These are phyloP conservation scores for Helicorthomorpha holstii DNA, from an alignment of 1,140 invertebrate genomes.

Conservation along the genomic window DNA sequence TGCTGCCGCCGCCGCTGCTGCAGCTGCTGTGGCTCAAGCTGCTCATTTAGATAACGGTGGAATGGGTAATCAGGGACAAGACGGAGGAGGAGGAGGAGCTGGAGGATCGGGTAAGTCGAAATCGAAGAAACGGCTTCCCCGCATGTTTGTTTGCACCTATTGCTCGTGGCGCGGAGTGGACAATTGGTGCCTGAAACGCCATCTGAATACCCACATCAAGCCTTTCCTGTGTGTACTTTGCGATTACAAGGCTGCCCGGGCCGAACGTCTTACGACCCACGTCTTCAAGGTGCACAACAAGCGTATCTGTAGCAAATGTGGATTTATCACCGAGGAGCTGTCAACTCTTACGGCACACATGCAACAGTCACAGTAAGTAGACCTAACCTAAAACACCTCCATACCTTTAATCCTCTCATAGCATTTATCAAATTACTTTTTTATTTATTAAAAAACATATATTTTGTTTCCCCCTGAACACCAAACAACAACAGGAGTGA, in stretches of 20 bases:
- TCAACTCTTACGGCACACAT: constrained; percentile 55
- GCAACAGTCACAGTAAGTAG: constrained; percentile 34
- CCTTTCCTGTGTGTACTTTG: constrained; percentile 73
- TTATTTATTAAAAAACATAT: no score
- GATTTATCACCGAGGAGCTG: constrained; percentile 62
- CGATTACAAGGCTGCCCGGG: constrained; percentile 75
- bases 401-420: background rate
- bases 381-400: background rate
- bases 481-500: no score
- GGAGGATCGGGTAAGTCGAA: constrained; percentile 8
- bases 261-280: constrained; percentile 68
- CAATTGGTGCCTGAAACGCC: constrained; percentile 79
- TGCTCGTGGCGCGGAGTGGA: constrained; percentile 83
- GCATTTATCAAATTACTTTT: no score
- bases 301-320: constrained; percentile 67
- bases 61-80: no score
- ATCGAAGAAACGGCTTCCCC: constrained; percentile 29
- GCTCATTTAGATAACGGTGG: no score
- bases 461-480: no score
- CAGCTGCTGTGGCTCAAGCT: no score
- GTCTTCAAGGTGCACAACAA: constrained; percentile 81
- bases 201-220: constrained; percentile 79
- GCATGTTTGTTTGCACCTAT: constrained; percentile 61
- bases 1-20: no score
- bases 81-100: background rate